Evolutionary conservation across 2,888 invertebrate genomes (phyloP), one percentile per base, ranked within the genome.

Genomic region (Cephus nigrinus): DNA sequence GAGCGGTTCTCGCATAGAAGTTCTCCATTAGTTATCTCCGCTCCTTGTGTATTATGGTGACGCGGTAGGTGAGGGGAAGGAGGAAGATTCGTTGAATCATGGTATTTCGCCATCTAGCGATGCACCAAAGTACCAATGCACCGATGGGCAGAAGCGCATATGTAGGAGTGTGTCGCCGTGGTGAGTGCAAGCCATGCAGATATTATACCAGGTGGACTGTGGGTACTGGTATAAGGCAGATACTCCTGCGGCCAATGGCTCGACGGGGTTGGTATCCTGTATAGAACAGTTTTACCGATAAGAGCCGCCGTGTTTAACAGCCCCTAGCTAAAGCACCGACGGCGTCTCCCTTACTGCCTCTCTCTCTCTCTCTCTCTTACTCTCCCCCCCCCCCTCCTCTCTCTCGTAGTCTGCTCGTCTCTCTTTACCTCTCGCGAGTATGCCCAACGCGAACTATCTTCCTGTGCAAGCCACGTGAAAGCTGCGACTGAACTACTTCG

Each of bases 211-310:
- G 55, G 55, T 71, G 71, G 71, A 32, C 31, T 33, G 31, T 33
- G 71, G 71, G 71, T 71, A 71, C 55, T 55, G 55, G 55, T 71
- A 71, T 31, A 71, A 81, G 81, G 82, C 84, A 88, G 84, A 88
- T 85, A 85, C 86, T 85, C 86, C 78, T 80, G 80, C 81, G 81
- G 82, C 87, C 86, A 88, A 87, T 88, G 85, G 87, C 84, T 85
- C 83, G 80, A 85, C 87, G 85, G 82, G 74, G 55, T 55, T 55
- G 55, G 85, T 85, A 83, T 85, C 85, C 86, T 86, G 86, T 88
- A 88, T 86, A 87, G 88, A 88, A 87, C 88, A 90, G 89, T 90
- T 89, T 90, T 90, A 88, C 89, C 90, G 90, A 90, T 90, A 90
- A 90, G 90, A 90, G 89, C 85, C 82, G 81, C 82, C 88, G 87